phyloP scores from a whole-genome alignment of 2,888 invertebrate species.

The Camponotus fellah region DNA sequence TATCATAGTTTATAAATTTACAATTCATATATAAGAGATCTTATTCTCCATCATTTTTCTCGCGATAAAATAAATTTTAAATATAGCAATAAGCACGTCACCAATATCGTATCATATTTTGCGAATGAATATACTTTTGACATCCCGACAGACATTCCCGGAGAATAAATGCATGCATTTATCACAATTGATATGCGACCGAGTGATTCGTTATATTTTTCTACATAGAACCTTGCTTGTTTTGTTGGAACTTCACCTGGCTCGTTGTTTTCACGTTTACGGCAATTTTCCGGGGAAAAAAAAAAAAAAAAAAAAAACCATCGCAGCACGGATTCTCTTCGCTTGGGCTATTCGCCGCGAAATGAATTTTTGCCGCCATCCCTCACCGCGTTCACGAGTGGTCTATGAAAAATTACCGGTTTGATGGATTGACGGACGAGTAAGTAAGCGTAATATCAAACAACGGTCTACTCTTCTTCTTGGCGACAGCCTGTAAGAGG shows the following conservation, averaged over 20 bases:
- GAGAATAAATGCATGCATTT: slow-evolving; percentile 37
- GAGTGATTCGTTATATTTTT: slow-evolving; percentile 45
- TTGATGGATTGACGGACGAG: slow-evolving; percentile 56
- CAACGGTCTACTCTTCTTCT: slow-evolving; percentile 25
- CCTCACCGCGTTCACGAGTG: slow-evolving; percentile 29
- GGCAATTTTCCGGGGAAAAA: slow-evolving; percentile 46
- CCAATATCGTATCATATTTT: background rate
- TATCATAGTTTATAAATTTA: background rate
- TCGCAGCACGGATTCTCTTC: background rate
- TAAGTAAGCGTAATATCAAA: slow-evolving; percentile 51
- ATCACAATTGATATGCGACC: slow-evolving; percentile 40
- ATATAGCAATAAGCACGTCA: background rate
- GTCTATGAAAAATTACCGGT: slow-evolving; percentile 47
- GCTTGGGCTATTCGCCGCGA: slow-evolving; percentile 32
- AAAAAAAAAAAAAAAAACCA: slow-evolving; percentile 47
- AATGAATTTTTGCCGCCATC: slow-evolving; percentile 58
- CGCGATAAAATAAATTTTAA: slow-evolving; percentile 19
- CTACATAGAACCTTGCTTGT: slow-evolving; percentile 18
- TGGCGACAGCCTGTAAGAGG: slow-evolving; percentile 3
- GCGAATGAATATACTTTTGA: slow-evolving; percentile 30
- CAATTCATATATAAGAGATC: background rate
- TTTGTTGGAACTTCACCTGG: slow-evolving; percentile 28
- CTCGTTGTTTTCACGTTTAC: slow-evolving; percentile 43
- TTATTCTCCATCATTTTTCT: background rate
- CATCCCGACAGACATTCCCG: slow-evolving; percentile 12